Evolutionary conservation across 2,797 vertebrate genomes (phyloP).

Genomic region (Brachyalestes nurse): DNA sequence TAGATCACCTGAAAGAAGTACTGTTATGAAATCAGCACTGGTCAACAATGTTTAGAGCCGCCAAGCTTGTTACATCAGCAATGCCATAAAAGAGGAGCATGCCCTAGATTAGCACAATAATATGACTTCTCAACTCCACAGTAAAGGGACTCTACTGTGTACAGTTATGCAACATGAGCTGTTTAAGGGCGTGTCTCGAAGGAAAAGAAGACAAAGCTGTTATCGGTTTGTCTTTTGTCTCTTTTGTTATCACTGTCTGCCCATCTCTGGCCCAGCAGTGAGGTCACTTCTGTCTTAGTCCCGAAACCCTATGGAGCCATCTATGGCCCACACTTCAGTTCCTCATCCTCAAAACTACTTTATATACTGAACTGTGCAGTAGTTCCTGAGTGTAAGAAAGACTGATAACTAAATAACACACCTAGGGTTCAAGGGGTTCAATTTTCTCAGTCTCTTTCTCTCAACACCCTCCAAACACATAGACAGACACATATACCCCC

Average conservation of each 20-base stretch:
- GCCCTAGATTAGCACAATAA: not conserved
- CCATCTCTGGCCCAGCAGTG: constrained; percentile 30
- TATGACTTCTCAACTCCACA: not conserved
- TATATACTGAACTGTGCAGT: not conserved
- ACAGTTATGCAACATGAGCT: not conserved
- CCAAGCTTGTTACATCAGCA: not conserved
- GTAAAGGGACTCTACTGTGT: not conserved
- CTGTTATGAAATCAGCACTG: not conserved
- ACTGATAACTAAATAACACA: not conserved
- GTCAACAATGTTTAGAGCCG: not conserved
- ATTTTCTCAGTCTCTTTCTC: not conserved
- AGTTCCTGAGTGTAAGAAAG: not conserved
- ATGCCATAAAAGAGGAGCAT: not conserved
- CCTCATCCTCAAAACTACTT: not conserved
- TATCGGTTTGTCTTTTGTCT: constrained; percentile 32
- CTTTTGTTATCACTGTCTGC: constrained; percentile 37
- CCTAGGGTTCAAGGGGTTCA: not conserved
- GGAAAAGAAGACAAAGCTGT: constrained; percentile 2
- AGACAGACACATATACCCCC: constrained; percentile 31
- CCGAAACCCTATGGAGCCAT: not conserved
- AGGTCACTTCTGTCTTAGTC: constrained; percentile 13
- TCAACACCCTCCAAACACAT: not conserved
- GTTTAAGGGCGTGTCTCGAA: constrained; percentile 16
- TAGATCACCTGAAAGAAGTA: not conserved
- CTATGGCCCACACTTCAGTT: not conserved